phyloP scores from a whole-genome alignment of 1,140 invertebrate genomes.

The Schmidtea mediterranea region DNA sequence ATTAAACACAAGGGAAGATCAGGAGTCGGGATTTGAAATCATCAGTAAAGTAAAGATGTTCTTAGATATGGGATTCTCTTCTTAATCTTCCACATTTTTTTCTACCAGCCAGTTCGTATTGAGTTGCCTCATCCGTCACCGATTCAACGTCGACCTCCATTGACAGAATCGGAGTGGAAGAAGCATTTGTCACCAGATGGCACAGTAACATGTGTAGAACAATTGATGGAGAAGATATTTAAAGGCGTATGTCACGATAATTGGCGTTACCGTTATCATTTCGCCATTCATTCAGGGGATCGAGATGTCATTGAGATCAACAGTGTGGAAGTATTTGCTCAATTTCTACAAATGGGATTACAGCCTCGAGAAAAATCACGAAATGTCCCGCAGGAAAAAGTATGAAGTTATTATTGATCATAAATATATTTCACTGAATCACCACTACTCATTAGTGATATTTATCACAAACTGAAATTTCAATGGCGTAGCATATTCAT shows the following conservation, averaged over 20 bases:
- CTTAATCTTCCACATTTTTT: constrained; percentile 4
- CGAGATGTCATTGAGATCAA: constrained; percentile 39
- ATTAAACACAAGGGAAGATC: too few species aligned
- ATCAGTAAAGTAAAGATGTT: constrained; percentile 2
- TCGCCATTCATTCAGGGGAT: constrained; percentile 35
- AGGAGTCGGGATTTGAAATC: constrained; percentile 3
- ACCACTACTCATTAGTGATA: constrained; percentile 30
- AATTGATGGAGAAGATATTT: constrained; percentile 54
- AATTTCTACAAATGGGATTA: constrained; percentile 60
- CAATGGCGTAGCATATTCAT: constrained; percentile 73
- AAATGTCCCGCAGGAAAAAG: constrained; percentile 36
- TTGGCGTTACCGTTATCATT: background rate
- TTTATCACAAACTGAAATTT: constrained; percentile 77
- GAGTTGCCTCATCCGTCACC: constrained; percentile 4
- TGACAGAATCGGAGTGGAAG: constrained; percentile 50
- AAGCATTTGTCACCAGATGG: constrained; percentile 46
- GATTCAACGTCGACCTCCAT: constrained; percentile 32
- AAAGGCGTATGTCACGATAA: constrained; percentile 40
- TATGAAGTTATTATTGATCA: background rate
- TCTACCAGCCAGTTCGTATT: background rate
- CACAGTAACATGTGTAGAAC: constrained; percentile 24
- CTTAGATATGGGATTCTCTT: constrained; percentile 5
- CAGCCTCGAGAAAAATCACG: constrained; percentile 42
- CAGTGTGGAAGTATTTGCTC: constrained; percentile 81
- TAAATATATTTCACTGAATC: background rate